Base-by-base conservation (phyloP, 2,113 vertebrate genomes). In the Hippoglossus stenolepis region DNA sequence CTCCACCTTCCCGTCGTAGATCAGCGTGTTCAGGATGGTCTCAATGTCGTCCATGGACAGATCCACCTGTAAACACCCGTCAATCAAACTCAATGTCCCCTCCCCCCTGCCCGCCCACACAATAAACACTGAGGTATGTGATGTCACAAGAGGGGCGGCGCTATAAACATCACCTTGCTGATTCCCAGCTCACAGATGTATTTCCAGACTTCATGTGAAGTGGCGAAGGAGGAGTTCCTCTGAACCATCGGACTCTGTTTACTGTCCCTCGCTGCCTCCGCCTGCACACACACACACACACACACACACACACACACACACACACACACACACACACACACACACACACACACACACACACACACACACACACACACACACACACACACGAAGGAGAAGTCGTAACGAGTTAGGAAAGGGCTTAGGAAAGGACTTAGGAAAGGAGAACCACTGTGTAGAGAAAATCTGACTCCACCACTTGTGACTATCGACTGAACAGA, bases 21-120 rank as follows among this genome's bases (percentile, higher is more conserved):
- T 99, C 28, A 99, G 94, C 0, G 98, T 99, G 89, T 99, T 99
- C 74, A 99, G 91, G 92, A 99, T 99, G 60, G 98, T 99, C 94
- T 99, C 98, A 4, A 99, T 99, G 88, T 99, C 98, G 71, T 99
- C 98, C 98, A 99, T 99, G 14, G 98, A 99, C 86, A 99, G 87
- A 70, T 99, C 98, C 75, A 99, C 98, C 98, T 99, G 85, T 0
- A 53, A 4, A 35, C 12, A 43, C 24, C 24, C 2, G 35, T 47
- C 77, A 53, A 2, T 73, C 13, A 68, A n/a, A 15, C 43, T 26
- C 10, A 2, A 3, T 10, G 35, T 47, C 9, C 18, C n/a, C 14
- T 9, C 24, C 1, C 18, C 20, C 51, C 4, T 20, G n/a, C 51
- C 4, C 51, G n/a, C 20, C 4, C 51, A 54, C 8, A 54, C 20